phyloP scores from a whole-genome alignment of 2,797 vertebrate species.

The Hafferia zeledoni region DNA sequence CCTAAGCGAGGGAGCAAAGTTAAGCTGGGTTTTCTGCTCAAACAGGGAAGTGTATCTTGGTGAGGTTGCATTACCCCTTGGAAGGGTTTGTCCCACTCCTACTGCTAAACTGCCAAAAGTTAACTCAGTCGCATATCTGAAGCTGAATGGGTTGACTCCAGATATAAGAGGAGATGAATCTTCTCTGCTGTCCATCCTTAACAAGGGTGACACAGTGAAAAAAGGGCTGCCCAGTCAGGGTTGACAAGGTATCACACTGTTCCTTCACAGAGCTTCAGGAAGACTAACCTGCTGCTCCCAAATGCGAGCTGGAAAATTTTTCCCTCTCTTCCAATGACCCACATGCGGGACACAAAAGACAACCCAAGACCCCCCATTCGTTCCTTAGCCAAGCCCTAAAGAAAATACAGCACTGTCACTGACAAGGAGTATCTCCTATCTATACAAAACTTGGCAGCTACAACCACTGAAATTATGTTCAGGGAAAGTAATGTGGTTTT shows the following conservation, averaged over 20 bases:
- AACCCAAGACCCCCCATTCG: rapidly evolving
- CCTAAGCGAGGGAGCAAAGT: background rate
- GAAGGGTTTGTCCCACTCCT: background rate
- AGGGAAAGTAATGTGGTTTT: background rate
- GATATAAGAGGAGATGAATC: background rate
- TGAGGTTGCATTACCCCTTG: background rate
- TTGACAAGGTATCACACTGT: background rate
- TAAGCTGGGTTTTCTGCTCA: background rate
- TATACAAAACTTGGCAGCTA: background rate
- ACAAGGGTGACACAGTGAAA: background rate
- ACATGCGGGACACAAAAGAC: background rate
- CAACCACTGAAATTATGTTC: background rate
- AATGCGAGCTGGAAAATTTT: background rate
- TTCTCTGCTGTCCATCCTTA: background rate
- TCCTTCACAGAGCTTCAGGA: background rate
- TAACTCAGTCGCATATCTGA: background rate
- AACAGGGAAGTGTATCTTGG: background rate
- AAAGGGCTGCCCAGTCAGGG: background rate
- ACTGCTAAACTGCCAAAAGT: background rate
- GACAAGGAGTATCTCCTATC: background rate
- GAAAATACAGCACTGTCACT: background rate
- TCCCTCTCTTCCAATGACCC: background rate
- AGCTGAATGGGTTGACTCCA: background rate
- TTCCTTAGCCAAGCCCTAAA: background rate
- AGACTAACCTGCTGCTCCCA: background rate